phyloP scores from a whole-genome alignment of 2,797 vertebrate species.

The Lacerta viridis region DNA sequence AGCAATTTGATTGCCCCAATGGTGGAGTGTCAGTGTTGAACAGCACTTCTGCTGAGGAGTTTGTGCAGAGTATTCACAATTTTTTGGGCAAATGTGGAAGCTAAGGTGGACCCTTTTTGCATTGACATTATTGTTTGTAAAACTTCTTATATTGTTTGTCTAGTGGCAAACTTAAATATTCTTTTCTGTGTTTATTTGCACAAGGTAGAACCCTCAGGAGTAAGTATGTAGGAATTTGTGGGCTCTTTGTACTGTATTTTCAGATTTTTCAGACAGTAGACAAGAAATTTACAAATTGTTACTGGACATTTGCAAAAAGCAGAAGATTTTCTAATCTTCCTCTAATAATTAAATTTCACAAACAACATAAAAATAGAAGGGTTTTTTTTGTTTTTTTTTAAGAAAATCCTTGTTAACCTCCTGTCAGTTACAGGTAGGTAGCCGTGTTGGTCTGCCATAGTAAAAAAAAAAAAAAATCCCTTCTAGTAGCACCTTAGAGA shows the following conservation, averaged over 20 bases:
- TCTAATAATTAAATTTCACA: constrained; percentile 45
- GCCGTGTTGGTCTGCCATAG: no score
- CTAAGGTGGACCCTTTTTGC: constrained; percentile 89
- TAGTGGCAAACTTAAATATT: constrained; percentile 48
- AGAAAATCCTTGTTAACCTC: no score
- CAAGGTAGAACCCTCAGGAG: constrained; percentile 95
- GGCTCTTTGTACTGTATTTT: constrained; percentile 95
- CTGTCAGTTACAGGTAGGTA: no score
- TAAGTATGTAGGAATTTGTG: constrained; percentile 93
- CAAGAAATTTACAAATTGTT: constrained; percentile 95
- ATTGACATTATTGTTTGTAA: constrained; percentile 14
- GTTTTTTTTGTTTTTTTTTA: no score
- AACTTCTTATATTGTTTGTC: constrained; percentile 19
- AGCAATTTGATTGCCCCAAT: constrained; percentile 93
- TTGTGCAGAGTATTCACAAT: constrained; percentile 91
- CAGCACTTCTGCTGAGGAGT: constrained; percentile 95
- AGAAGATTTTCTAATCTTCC: constrained; percentile 72
- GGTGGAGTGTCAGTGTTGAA: constrained; percentile 92
- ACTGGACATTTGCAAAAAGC: constrained; percentile 97
- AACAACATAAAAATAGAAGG: constrained; percentile 40
- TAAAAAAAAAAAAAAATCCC: no score
- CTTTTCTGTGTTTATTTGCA: constrained; percentile 49
- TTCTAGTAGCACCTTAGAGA: no score
- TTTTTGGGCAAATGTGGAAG: constrained; percentile 92
- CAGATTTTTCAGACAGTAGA: constrained; percentile 96